Percentiles rank a stretch among this genome's conserved stretches.
phyloP scores from a whole-genome alignment of 1,140 invertebrate species.

The Bombus difficillimus region DNA sequence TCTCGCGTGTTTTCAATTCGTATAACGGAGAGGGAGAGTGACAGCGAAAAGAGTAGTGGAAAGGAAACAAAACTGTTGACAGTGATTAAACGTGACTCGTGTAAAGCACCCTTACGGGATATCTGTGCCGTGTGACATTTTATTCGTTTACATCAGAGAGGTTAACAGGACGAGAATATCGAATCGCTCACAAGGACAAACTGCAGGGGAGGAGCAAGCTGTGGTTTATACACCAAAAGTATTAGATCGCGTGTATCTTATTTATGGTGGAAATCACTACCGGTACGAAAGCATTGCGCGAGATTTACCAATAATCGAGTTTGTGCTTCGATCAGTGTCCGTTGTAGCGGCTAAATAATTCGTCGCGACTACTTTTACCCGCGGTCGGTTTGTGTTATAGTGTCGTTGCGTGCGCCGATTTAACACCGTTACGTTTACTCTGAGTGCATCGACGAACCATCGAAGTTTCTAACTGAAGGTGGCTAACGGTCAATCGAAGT shows the following conservation, averaged over 20 bases:
- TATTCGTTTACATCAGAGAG: neutral
- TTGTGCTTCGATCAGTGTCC: slow-evolving; percentile 17
- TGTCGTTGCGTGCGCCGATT: slow-evolving; percentile 8
- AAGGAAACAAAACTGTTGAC: slow-evolving; percentile 40
- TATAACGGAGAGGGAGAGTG: slow-evolving; percentile 8
- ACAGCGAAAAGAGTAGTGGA: slow-evolving; percentile 24
- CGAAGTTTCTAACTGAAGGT: neutral
- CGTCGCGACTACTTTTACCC: slow-evolving; percentile 15
- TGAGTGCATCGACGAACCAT: neutral
- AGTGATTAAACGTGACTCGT: slow-evolving; percentile 57
- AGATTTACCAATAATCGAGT: neutral
- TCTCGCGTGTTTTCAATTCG: slow-evolving; percentile 48
- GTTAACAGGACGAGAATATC: slow-evolving; percentile 5
- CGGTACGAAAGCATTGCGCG: neutral
- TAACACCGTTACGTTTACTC: neutral
- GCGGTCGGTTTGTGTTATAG: slow-evolving; percentile 41
- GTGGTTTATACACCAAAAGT: neutral
- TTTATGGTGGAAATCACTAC: neutral
- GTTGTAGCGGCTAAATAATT: neutral
- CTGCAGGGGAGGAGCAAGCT: neutral
- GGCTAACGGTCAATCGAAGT: neutral
- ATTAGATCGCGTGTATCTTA: neutral
- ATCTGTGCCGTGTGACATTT: slow-evolving; percentile 27
- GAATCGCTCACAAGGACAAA: neutral
- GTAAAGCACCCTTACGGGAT: slow-evolving; percentile 12